Evolutionary conservation across 2,888 invertebrate species (phyloP), one percentile per base, ranked within the genome.

Genomic region (Amiota minor): DNA sequence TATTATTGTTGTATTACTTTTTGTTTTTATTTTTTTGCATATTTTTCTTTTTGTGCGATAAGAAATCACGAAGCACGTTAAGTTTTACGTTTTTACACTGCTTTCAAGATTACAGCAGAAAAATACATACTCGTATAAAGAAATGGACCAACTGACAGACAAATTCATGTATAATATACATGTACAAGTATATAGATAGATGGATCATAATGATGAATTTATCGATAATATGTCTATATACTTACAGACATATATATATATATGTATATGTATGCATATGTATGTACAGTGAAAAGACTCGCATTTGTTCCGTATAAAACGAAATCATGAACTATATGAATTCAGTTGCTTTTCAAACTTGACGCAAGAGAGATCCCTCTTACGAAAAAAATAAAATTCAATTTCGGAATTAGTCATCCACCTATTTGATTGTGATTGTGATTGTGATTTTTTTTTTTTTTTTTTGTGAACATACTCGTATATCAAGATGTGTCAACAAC

Each of bases 1-100:
- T 35, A 6, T 35, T 35, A 8, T 35, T 35, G 35, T 35, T 3
- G 23, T 23, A 23, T 2, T 23, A 23, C 3, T 23, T 35, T 2
- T 35, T 6, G n/a, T 35, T 35, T 35, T 35, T 4, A 6, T 35
- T 35, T 35, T 68, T 68, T 68, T 53, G 50, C 53, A 53, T 68
- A 68, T 18, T 68, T 68, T 20, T 65, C 18, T 47, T n/a, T 23
- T 18, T 12, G 12, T 23, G 67, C 67, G 67, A 68, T 68, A 68
- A 68, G 67, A 53, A 68, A 68, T n/a, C 35, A 35, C 35, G 2
- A 35, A 35, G 35, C 6, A 35, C 35, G 35, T 35, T 35, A 35
- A 35, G 2, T 35, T 35, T 35, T 35, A 35, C 35, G 35, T 35
- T 35, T 35, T 35, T 35, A 4, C 6, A 35, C 18, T 20, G 59